These are phyloP conservation scores for Cerastis leucographa DNA, from an alignment of 2,888 invertebrate genomes.

Conservation along the genomic window DNA sequence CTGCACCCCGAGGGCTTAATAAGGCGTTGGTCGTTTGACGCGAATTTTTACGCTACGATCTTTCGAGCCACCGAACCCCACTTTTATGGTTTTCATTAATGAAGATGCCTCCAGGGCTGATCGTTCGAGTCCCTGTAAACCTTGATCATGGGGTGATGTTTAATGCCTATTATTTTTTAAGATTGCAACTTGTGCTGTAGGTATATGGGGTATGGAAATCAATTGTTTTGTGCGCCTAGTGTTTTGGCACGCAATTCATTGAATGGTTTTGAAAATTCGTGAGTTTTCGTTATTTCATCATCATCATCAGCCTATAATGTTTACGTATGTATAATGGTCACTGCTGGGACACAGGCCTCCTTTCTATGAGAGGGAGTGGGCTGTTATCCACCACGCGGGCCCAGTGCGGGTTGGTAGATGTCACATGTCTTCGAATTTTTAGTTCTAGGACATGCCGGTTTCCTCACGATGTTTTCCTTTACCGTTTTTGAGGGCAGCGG, in stretches of 20 bases:
- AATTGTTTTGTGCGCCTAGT: constrained; percentile 47
- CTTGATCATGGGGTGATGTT: constrained; percentile 83
- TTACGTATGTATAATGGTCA: too few species aligned
- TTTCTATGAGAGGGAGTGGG: too few species aligned
- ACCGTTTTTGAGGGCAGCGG: too few species aligned
- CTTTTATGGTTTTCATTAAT: constrained; percentile 88
- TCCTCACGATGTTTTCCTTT: too few species aligned
- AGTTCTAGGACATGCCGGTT: too few species aligned
- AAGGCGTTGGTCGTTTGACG: constrained; percentile 85
- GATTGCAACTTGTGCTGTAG: constrained; percentile 71
- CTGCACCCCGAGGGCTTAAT: constrained; percentile 81
- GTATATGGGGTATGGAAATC: constrained; percentile 59
- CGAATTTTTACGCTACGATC: constrained; percentile 77
- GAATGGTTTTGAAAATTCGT: background rate
- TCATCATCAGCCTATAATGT: too few species aligned
- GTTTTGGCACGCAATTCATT: constrained; percentile 4
- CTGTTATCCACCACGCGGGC: too few species aligned
- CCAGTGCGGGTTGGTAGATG: too few species aligned
- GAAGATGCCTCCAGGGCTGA: constrained; percentile 87
- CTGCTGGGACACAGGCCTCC: too few species aligned
- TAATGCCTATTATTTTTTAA: constrained; percentile 80
- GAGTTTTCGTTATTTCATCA: constrained; percentile 4
- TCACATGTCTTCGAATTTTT: too few species aligned
- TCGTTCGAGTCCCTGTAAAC: constrained; percentile 82
- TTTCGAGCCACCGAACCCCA: constrained; percentile 72